These are phyloP conservation scores for Zaprionus lachaisei DNA, from an alignment of 1,140 invertebrate species.

Conservation along the genomic window DNA sequence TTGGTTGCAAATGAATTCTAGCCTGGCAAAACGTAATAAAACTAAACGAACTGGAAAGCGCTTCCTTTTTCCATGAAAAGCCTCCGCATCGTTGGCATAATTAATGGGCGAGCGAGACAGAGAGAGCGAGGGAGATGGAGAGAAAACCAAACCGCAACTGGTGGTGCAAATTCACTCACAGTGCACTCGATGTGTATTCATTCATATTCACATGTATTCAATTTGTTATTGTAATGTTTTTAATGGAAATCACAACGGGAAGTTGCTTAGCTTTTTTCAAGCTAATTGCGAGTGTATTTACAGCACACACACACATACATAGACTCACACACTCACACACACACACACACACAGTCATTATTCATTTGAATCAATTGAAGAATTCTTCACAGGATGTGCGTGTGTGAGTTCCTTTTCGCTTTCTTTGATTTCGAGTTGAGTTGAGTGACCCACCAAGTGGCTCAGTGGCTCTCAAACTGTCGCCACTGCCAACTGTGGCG, in stretches of 20 bases:
- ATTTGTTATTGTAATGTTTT: slow-evolving; percentile 40
- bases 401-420: neutral
- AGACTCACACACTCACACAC: neutral
- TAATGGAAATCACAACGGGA: neutral
- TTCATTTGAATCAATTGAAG: neutral
- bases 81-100: slow-evolving; percentile 63
- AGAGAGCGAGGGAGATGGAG: slow-evolving; percentile 16
- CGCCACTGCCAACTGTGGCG: neutral
- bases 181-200: slow-evolving; percentile 24
- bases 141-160: slow-evolving; percentile 54
- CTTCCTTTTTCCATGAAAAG: slow-evolving; percentile 74
- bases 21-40: slow-evolving; percentile 59
- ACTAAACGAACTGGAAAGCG: slow-evolving; percentile 74
- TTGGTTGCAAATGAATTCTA: slow-evolving; percentile 58
- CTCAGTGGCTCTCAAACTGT: slow-evolving; percentile 19
- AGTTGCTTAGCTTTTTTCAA: neutral
- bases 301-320: neutral
- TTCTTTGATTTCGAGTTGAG: neutral
- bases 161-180: slow-evolving; percentile 16
- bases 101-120: slow-evolving; percentile 49
- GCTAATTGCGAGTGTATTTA: neutral
- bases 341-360: neutral
- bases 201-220: slow-evolving; percentile 19
- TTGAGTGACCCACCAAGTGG: slow-evolving; percentile 4
- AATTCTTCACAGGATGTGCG: neutral